A percentile compares a stretch with the other conserved stretches of the same genome.
Conservation (phyloP, 2,113 vertebrate species). For the Puffinus mauretanicus region DNA sequence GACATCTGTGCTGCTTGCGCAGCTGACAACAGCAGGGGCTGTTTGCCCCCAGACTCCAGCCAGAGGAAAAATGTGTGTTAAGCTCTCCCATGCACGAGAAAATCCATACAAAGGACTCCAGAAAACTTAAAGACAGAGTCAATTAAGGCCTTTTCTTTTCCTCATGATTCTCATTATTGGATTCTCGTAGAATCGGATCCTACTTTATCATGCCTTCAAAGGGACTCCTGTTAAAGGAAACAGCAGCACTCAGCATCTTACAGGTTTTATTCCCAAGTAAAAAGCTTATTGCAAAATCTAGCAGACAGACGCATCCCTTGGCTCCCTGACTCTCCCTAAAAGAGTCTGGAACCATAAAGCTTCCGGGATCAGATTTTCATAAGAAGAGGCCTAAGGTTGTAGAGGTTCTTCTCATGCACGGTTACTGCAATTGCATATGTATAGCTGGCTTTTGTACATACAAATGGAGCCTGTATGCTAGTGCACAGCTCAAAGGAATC, state of each 20-base stretch:
- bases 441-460: slow-evolving; percentile 24
- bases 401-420: slow-evolving; percentile 28
- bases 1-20: accelerated
- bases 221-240: background rate
- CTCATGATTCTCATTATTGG: background rate
- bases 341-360: background rate
- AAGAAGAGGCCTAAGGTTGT: slow-evolving; percentile 22
- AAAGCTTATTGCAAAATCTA: background rate
- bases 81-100: background rate
- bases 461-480: background rate
- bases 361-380: slow-evolving; percentile 34
- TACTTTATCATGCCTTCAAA: background rate
- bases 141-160: background rate
- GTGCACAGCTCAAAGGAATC: background rate
- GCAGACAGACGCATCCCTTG: background rate
- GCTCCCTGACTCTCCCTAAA: background rate
- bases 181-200: background rate
- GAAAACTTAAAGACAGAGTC: background rate
- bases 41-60: background rate
- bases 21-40: background rate
- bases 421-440: slow-evolving; percentile 36
- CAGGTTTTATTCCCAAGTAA: background rate
- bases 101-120: background rate
- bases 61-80: background rate
- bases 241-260: background rate